phyloP scores from a whole-genome alignment of 2,797 vertebrate species.

The Bradypodion ventrale region DNA sequence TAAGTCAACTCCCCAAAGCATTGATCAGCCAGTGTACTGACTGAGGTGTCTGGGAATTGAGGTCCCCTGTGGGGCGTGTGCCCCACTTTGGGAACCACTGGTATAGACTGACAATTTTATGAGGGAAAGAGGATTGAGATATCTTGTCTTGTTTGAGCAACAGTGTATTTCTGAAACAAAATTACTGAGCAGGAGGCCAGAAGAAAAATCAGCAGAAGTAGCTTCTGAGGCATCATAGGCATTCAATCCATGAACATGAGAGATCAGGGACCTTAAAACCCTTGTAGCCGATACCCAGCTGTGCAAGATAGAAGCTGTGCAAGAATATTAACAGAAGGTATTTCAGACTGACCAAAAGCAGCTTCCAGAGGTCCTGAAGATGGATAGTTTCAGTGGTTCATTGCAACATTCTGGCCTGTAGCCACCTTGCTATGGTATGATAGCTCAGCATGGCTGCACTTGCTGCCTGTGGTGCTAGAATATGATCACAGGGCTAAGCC shows the following conservation, averaged over 20 bases:
- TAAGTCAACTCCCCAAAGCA: too few relatives aligned
- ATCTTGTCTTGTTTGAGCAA: not conserved
- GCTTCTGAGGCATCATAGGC: not conserved
- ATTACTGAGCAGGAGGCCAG: not conserved
- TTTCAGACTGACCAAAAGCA: not conserved
- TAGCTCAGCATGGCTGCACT: not conserved
- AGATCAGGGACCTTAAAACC: not conserved
- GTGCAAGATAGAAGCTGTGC: not conserved
- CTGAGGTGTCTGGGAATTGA: too few relatives aligned
- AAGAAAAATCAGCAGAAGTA: not conserved
- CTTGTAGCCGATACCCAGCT: not conserved
- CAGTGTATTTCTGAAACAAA: accelerated
- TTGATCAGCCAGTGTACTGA: too few relatives aligned
- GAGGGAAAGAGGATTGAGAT: not conserved
- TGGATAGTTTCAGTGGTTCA: not conserved
- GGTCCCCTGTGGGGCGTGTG: too few relatives aligned
- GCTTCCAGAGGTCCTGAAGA: not conserved
- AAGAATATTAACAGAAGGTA: not conserved
- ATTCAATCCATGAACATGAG: too few relatives aligned
- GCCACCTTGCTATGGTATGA: too few relatives aligned
- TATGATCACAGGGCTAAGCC: not conserved
- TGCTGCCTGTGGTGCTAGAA: not conserved
- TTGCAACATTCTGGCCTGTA: too few relatives aligned
- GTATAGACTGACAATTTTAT: not conserved
- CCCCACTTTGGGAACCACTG: too few relatives aligned